Evolutionary conservation across 2,888 invertebrate genomes (phyloP), one percentile per base, ranked within the genome.

Genomic region (Emesis furor): DNA sequence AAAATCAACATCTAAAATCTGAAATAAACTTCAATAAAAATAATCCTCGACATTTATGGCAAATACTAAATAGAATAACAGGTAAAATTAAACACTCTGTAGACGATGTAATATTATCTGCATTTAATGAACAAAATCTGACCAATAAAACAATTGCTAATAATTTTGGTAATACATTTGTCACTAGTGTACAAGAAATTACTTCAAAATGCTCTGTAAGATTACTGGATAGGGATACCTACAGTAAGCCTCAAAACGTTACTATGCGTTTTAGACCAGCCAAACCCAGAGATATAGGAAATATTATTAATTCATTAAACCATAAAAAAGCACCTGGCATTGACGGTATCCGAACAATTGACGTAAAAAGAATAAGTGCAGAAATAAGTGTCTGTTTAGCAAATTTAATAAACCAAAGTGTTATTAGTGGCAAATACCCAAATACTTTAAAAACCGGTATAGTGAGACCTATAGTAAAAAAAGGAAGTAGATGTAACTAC

Each of bases 401-500:
- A 0, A 78, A 82, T 17, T 62, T 86, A 32, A 82, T 86, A 10
- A 84, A 87, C 55, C 12, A 65, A 8, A 71, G 79, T 46, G 14
- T 85, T 3, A 3, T 24, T 17, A 39, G 10, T 7, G 75, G 79
- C 8, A 73, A 39, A n/a, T 87, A 84, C 32, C 82, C 85, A 0
- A 8, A 35, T n/a, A 68, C 78, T 8, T 37, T 86, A 6, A 84
- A 87, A 72, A 71, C 51, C 0, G 83, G 87, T 0, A 24, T 86
- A 51, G 83, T 87, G 0, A 65, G 86, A 17, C 86, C 84, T 8
- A 84, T 86, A 46, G 62, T 78, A n/a, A 83, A 87, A 76, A 76
- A 76, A 68, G 86, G 84, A 1, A 59, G 37, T 10, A 8, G 59
- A 2, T 59, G 32, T 7, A 65, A 76, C 3, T 77, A 72, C 6